Percentiles rank a stretch among this genome's conserved stretches.
Evolutionary conservation across 2,113 vertebrate genomes (phyloP).

Genomic region (Strix aluco): DNA sequence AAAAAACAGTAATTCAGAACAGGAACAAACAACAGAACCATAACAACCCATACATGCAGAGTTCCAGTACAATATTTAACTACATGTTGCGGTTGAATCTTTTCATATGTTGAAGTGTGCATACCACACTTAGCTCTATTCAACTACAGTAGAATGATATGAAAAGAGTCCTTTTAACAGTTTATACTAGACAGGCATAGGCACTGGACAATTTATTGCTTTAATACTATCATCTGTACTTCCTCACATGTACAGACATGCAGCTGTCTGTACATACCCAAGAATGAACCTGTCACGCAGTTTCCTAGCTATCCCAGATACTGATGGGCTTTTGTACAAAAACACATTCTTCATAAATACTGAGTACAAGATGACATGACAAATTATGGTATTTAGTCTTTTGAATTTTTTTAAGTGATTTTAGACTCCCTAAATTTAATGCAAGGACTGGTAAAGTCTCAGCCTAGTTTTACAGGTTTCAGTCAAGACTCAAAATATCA

Average conservation of each 20-base stretch:
- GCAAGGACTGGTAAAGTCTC: not conserved
- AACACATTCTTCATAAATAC: not conserved
- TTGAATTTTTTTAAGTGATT: not conserved
- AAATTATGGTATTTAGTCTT: not conserved
- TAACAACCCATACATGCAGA: not conserved
- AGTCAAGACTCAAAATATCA: not conserved
- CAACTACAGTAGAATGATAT: rapidly evolving
- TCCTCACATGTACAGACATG: not conserved
- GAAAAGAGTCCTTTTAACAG: not conserved
- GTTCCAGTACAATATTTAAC: not conserved
- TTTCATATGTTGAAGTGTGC: not conserved
- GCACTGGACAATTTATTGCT: not conserved
- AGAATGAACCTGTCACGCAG: not conserved
- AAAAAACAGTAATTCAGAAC: not conserved
- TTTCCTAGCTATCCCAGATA: not conserved
- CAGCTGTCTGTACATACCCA: not conserved
- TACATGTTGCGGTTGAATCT: rapidly evolving
- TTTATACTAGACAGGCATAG: not conserved
- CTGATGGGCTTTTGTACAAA: not conserved
- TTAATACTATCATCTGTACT: not conserved
- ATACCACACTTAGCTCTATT: not conserved
- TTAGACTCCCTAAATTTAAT: not conserved
- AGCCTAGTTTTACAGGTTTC: not conserved
- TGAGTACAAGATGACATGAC: not conserved
- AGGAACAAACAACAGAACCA: not conserved